Evolutionary conservation across 2,113 vertebrate genomes (phyloP), one percentile per base, ranked within the genome.

Genomic region (Herpailurus yagouaroundi): DNA sequence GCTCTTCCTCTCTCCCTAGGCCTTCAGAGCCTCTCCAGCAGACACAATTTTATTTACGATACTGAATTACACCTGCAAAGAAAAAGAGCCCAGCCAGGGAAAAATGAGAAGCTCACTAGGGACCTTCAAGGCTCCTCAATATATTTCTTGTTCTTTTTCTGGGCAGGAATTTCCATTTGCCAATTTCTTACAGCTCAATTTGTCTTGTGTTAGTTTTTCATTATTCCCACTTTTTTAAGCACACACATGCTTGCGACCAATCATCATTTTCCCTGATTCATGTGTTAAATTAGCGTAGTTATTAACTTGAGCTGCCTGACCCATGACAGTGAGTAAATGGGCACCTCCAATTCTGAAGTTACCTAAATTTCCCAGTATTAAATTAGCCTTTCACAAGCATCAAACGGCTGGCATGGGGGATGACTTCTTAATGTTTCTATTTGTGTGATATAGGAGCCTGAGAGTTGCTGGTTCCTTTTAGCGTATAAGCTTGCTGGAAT

Each of bases 221-320:
- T 96, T 92, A 91, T 69, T 94, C 76, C 55, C 25, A 4, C 50
- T 94, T 96, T 92, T 96, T 95, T 86, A 95, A 92, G 97, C 71
- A 94, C 95, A 85, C 95, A 77, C 79, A 50, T 64, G 31, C 79
- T 85, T 2, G 3, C 1, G 8, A 97, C 93, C 41, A 98, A 98
- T 97, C 82, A 98, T 94, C 95, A 55, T 96, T 98, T 98, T 97
- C 84, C 95, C 95, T 97, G 97, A 97, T 89, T 79, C 74, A 92
- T 97, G 69, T 94, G 74, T 96, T 98, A 87, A 95, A 57, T 95
- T 90, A 95, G 71, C 33, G n/a, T 74, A 82, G 89, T 95, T 96
- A 96, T 92, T 98, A 98, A 97, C 82, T 95, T 74, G 68, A 82
- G 95, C 92, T 96, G 92, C 95, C 97, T 86, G 55, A 97, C 76